Percentiles rank a stretch among this genome's conserved stretches.
Evolutionary conservation across 2,888 invertebrate species (phyloP).

Genomic region (Morinoia aosen): DNA sequence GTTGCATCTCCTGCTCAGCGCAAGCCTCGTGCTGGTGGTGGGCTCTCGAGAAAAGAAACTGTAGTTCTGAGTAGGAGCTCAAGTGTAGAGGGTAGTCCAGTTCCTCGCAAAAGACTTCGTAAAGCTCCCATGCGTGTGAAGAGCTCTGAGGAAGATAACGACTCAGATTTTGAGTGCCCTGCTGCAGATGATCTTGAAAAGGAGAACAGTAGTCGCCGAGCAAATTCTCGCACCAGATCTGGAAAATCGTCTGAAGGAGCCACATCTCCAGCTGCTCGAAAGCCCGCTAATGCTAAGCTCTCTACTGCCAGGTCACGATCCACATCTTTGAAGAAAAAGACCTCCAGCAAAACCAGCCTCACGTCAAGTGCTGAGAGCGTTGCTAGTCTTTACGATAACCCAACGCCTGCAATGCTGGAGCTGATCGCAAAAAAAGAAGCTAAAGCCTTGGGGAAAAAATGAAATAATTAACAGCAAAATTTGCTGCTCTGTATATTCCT

Average conservation of each 20-base stretch:
- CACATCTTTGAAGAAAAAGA: neutral
- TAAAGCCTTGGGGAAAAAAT: neutral
- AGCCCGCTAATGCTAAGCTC: neutral
- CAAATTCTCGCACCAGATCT: slow-evolving; percentile 49
- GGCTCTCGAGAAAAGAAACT: neutral
- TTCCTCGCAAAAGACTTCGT: neutral
- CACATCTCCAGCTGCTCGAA: neutral
- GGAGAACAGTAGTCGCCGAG: slow-evolving; percentile 56
- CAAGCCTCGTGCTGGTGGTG: neutral
- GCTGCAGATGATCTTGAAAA: slow-evolving; percentile 55
- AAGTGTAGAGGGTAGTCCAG: neutral
- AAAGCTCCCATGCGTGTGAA: neutral
- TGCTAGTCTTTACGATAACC: slow-evolving; percentile 58
- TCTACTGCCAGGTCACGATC: neutral
- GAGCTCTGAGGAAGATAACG: neutral
- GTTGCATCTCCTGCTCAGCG: neutral
- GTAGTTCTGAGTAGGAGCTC: neutral
- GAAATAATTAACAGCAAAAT: neutral
- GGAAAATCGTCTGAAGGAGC: neutral
- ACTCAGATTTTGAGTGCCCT: neutral
- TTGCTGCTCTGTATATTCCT: neutral
- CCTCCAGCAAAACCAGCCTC: neutral
- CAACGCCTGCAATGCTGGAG: slow-evolving; percentile 66
- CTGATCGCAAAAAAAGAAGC: slow-evolving; percentile 59
- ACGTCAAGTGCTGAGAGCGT: neutral